Evolutionary conservation across 1,140 invertebrate genomes (phyloP), one percentile per base, ranked within the genome.

Genomic region (Nasonia longicornis): DNA sequence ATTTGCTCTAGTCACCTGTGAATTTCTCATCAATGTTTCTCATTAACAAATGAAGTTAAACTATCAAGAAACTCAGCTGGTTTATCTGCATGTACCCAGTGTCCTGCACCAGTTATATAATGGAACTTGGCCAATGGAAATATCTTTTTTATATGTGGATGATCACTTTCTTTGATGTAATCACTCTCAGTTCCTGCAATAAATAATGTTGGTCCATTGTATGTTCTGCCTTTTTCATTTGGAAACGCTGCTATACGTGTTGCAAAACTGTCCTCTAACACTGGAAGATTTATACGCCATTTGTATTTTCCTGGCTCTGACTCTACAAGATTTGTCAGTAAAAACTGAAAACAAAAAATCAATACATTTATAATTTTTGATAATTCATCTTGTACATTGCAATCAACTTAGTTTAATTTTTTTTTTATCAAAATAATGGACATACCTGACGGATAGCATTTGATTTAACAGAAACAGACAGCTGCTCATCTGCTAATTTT

Each of bases 21-120:
- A 81, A 45, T 22, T 64, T 83, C 72, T 29, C 69, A 63, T 84
- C 38, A 85, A 71, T 83, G 38, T 14, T 45, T 20, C n/a, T 85
- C 45, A 72, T 90, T 89, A 64, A 90, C 82, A 77, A 91, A 91
- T 35, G 45, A 77, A 2, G 86, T 86, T 3, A 93, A 91, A 83
- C 92, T 84, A 83, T 92, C 90, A 12, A 97, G 86, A 89, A 99
- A 98, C 86, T 96, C 93, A 2, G 91, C 86, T 2, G 97, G 96
- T 88, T 97, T 95, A 83, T 99, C 97, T 75, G 96, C 94, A 87
- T 99, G 98, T 11, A 98, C 94, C 96, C 97, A 97, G 89, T 99
- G 98, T 8, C 96, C 96, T 26, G 97, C 96, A 80, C 93, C 94
- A 48, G 93, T 91, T 69, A 99, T 92, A 86, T 94, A 95, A 77